Evolutionary conservation across 2,888 invertebrate species (phyloP).

Genomic region (Phengaris arion): DNA sequence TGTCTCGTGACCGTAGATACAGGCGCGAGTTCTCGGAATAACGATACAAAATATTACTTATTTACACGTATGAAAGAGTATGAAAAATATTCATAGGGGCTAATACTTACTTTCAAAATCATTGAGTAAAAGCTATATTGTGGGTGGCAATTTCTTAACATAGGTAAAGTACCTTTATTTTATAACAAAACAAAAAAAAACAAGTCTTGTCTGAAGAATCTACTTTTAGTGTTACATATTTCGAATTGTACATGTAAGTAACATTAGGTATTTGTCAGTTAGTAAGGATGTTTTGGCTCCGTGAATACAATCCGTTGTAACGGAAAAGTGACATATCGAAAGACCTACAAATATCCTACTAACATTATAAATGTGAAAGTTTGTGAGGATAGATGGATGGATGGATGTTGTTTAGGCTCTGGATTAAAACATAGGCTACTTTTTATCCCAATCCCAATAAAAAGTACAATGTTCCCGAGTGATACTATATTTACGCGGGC

Average conservation of each 20-base stretch:
- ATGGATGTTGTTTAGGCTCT: too few relatives aligned
- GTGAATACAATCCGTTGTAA: background rate
- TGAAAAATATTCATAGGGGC: background rate
- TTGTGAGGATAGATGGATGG: too few relatives aligned
- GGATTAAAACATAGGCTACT: too few relatives aligned
- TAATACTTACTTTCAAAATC: background rate
- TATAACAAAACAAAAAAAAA: background rate
- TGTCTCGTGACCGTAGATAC: too few relatives aligned
- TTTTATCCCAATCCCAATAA: too few relatives aligned
- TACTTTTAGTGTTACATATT: background rate
- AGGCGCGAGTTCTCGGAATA: too few relatives aligned
- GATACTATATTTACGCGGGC: too few relatives aligned
- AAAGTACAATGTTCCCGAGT: too few relatives aligned
- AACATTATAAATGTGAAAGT: too few relatives aligned
- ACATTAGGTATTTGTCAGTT: background rate
- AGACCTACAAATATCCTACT: background rate
- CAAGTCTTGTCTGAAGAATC: background rate
- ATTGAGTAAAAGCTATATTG: background rate
- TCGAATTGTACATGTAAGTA: background rate
- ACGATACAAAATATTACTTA: too few relatives aligned
- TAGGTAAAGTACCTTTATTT: slow-evolving; percentile 1
- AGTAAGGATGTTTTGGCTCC: background rate
- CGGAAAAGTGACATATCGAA: background rate
- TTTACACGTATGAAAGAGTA: background rate
- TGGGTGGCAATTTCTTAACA: background rate